A percentile compares a stretch with the other conserved stretches of the same genome.
Evolutionary conservation across 1,140 invertebrate species (phyloP).

Genomic region (Gyrodactylus salaris): DNA sequence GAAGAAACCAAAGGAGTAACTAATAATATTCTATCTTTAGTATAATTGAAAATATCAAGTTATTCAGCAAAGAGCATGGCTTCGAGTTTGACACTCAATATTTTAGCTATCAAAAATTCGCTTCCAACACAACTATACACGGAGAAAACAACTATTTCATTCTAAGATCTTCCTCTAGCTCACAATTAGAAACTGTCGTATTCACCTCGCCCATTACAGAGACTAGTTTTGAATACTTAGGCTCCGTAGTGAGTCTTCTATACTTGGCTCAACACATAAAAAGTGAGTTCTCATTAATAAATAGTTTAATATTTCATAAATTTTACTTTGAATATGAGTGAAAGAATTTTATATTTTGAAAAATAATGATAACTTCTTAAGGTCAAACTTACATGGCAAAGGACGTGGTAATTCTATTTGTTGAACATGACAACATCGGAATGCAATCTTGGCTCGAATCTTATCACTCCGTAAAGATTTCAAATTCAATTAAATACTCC

Average conservation of each 20-base stretch:
- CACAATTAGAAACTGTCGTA: neutral
- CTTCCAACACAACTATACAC: neutral
- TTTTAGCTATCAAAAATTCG: neutral
- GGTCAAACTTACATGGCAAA: neutral
- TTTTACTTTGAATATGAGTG: neutral
- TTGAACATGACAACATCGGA: neutral
- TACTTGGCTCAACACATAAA: neutral
- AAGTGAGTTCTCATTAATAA: too few relatives aligned
- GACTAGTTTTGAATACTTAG: neutral
- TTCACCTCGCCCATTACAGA: neutral
- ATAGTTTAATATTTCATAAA: too few relatives aligned
- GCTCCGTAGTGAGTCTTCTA: neutral
- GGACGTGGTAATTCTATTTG: neutral
- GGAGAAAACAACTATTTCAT: neutral
- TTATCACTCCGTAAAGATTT: neutral
- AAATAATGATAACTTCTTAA: too few relatives aligned
- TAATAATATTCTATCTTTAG: neutral
- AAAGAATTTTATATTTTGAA: too few relatives aligned
- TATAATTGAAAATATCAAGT: neutral
- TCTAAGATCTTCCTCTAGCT: neutral
- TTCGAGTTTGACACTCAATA: neutral
- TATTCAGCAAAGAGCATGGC: neutral
- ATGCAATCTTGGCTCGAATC: neutral
- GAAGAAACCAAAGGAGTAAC: neutral
- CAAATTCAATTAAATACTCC: neutral